These are phyloP conservation scores for Scaptomyza cyrtandrae DNA, from an alignment of 2,888 invertebrate genomes.

Conservation along the genomic window DNA sequence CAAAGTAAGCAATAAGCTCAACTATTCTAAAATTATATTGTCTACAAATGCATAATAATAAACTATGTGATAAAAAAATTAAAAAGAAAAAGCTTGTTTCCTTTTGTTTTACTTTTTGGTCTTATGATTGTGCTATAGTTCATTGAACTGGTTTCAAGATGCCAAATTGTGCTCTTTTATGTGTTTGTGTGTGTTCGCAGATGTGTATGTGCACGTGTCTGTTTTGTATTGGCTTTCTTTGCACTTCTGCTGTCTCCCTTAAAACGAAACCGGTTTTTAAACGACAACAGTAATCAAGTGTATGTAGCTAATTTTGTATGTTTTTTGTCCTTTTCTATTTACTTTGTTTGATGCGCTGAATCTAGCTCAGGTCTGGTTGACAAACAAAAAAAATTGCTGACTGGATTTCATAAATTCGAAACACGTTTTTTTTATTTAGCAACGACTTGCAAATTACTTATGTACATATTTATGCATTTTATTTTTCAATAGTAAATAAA, in stretches of 20 bases:
- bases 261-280: conserved; percentile 51
- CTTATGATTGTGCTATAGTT: conserved; percentile 41
- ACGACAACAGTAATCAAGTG: conserved; percentile 20
- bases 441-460: conserved; percentile 44
- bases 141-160: conserved; percentile 66
- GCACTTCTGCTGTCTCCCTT: conserved; percentile 39
- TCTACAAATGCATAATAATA: conserved; percentile 47
- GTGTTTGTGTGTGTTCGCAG: neutral
- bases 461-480: conserved; percentile 33
- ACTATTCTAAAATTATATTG: conserved; percentile 46
- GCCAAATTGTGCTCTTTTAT: conserved; percentile 25
- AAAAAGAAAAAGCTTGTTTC: neutral
- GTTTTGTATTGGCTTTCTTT: conserved; percentile 34
- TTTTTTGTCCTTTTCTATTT: conserved; percentile 1
- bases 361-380: conserved; percentile 19
- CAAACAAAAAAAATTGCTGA: conserved; percentile 9
- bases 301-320: conserved; percentile 32
- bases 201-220: conserved; percentile 1
- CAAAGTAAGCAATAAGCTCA: conserved; percentile 60
- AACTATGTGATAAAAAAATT: conserved; percentile 64
- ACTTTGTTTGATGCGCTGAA: conserved; percentile 17
- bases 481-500: conserved; percentile 19
- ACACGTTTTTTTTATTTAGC: conserved; percentile 55
- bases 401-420: conserved; percentile 29
- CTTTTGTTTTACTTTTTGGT: conserved; percentile 17